phyloP scores from a whole-genome alignment of 2,888 invertebrate genomes.

The Omphaloscelis lunosa region DNA sequence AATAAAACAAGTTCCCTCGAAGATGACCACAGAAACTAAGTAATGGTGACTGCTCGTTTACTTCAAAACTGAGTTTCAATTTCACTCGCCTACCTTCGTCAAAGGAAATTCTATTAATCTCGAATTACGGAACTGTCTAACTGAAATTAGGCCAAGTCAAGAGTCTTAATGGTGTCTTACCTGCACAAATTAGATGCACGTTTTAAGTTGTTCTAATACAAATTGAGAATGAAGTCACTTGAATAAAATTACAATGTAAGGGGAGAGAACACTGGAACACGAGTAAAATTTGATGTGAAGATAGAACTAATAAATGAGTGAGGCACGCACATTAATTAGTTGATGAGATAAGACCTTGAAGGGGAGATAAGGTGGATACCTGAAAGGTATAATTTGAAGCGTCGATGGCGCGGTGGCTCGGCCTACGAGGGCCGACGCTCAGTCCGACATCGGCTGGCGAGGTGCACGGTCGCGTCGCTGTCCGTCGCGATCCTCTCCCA shows the following conservation, averaged over 20 bases:
- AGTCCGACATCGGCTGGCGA: conserved; percentile 74
- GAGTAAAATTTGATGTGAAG: conserved; percentile 57
- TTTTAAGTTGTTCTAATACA: conserved; percentile 14
- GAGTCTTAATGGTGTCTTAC: conserved; percentile 37
- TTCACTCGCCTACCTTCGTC: conserved; percentile 64
- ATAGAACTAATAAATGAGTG: conserved; percentile 66
- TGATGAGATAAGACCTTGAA: conserved; percentile 71
- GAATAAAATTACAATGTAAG: conserved; percentile 30
- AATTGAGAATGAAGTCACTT: neutral
- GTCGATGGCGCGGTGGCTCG: conserved; percentile 68
- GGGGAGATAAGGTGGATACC: conserved; percentile 73
- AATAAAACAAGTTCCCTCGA: conserved; percentile 61
- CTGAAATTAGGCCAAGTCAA: conserved; percentile 57
- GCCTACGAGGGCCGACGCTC: conserved; percentile 67
- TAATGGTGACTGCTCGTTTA: conserved; percentile 59
- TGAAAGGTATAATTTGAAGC: conserved; percentile 74
- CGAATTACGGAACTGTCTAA: conserved; percentile 63
- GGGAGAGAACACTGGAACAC: conserved; percentile 35
- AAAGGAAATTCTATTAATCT: conserved; percentile 67
- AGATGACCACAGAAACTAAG: conserved; percentile 68
- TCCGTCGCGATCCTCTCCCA: conserved; percentile 60
- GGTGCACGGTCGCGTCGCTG: conserved; percentile 69
- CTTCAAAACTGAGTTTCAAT: conserved; percentile 66
- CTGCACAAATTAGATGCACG: conserved; percentile 36
- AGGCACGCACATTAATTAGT: conserved; percentile 71